Evolutionary conservation across 2,888 invertebrate genomes (phyloP).

Genomic region (Balanococcus diminutus): DNA sequence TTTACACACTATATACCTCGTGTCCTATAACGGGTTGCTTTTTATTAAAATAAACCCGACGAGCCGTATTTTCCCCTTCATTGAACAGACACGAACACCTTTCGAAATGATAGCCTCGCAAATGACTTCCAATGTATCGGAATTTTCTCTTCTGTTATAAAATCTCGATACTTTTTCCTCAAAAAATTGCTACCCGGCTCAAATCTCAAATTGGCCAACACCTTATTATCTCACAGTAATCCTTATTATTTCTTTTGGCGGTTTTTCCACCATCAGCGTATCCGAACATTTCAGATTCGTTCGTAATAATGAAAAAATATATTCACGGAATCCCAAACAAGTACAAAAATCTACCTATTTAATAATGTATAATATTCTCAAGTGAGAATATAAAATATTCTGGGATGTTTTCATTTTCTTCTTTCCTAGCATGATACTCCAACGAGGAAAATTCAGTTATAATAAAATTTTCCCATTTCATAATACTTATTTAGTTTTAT

Average conservation of each 20-base stretch:
- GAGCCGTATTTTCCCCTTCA: neutral
- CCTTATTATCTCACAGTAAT: too few species aligned
- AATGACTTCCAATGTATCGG: neutral
- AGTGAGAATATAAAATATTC: neutral
- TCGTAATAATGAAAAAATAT: too few species aligned
- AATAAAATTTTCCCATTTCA: neutral
- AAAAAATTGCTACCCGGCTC: too few species aligned
- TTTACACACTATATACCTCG: neutral
- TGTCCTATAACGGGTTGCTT: neutral
- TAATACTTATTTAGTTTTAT: neutral
- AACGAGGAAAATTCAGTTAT: neutral
- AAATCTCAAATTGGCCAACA: too few species aligned
- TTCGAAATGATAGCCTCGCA: neutral
- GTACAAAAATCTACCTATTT: neutral
- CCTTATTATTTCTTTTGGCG: neutral
- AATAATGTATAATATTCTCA: neutral
- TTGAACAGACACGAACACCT: neutral
- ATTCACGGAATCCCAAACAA: too few species aligned
- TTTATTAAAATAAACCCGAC: conserved; percentile 3
- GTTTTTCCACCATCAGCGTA: neutral
- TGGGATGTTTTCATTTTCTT: neutral
- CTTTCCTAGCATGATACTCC: neutral
- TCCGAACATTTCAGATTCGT: neutral
- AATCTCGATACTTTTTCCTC: too few species aligned
- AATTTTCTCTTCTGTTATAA: too few species aligned